Evolutionary conservation across 35 echinoderm and acorn worm genomes (phyloP), one percentile per base, ranked within the genome.

Genomic region (Apostichopus californicus): DNA sequence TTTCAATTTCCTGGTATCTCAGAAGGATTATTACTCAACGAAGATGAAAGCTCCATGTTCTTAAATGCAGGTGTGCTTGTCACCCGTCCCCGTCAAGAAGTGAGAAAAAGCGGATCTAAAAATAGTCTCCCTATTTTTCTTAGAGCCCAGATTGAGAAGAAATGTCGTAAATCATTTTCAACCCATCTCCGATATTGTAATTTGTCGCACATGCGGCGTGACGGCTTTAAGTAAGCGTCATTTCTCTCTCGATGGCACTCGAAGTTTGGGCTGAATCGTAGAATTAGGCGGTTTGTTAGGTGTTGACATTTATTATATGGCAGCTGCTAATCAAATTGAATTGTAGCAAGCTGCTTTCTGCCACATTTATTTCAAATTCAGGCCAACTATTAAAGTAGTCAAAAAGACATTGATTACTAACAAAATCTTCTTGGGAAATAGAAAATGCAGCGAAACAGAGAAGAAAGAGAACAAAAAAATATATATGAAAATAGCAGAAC

Each of bases 321-420:
- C 64, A 68, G 64, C 64, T 68, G 64, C 64, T 68, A 68, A 68
- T 68, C 64, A 68, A 68, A 68, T 68, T 68, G 64, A 68, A 68
- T 68, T 68, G 64, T 68, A 68, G 64, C 64, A 68, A 68, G 64
- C 64, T 18, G 18, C 11, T 68, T 68, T 68, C 64, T 68, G 64
- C 64, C 64, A 68, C 64, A 68, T 68, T 68, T 68, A 68, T 68
- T 68, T 68, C 64, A 68, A 68, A 68, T 68, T 68, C 64, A 18
- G 64, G 64, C 64, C 34, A 46, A 46, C 34, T 46, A 46, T 46
- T 46, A 46, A 46, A 46, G 34, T 46, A 46, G 34, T 46, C 34
- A 46, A 46, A 46, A 46, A 46, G 34, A 46, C 34, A 46, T 46
- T 46, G 34, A 46, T 46, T 46, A 46, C 3, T 2, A 46, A 46